These are phyloP conservation scores for Python bivittatus DNA, from an alignment of 2,113 vertebrate species.

Conservation along the genomic window DNA sequence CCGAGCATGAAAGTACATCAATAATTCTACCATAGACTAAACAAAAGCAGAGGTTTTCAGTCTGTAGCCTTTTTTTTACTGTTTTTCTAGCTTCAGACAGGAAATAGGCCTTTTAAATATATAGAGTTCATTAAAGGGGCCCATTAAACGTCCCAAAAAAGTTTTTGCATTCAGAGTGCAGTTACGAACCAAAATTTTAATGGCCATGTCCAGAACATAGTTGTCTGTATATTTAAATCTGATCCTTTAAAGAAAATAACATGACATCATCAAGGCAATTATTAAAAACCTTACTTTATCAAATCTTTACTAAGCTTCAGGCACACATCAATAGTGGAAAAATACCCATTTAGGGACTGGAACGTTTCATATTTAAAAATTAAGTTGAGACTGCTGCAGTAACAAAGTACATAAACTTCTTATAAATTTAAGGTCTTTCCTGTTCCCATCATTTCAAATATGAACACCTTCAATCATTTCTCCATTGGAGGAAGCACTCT, in stretches of 20 bases:
- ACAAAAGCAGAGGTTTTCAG: conserved; percentile 72
- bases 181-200: conserved; percentile 47
- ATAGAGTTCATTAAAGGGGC: conserved; percentile 77
- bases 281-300: conserved; percentile 43
- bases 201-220: conserved; percentile 49
- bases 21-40: conserved; percentile 74
- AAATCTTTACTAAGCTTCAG: conserved; percentile 37
- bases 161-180: conserved; percentile 44
- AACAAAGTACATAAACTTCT: conserved; percentile 3
- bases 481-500: not conserved
- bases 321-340: conserved; percentile 40
- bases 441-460: not conserved
- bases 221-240: conserved; percentile 52
- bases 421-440: not conserved
- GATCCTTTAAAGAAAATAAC: conserved; percentile 52
- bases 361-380: conserved; percentile 41
- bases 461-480: not conserved
- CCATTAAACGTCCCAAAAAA: conserved; percentile 77
- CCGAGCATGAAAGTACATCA: conserved; percentile 66
- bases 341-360: conserved; percentile 26
- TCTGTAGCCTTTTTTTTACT: conserved; percentile 51
- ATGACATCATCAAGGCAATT: conserved; percentile 49
- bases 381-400: not conserved
- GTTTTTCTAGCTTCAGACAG: conserved; percentile 73
- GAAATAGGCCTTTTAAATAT: conserved; percentile 81